A percentile compares a stretch with the other conserved stretches of the same genome.
phyloP scores from a whole-genome alignment of 2,888 invertebrate genomes.

The Adineta ricciae region DNA sequence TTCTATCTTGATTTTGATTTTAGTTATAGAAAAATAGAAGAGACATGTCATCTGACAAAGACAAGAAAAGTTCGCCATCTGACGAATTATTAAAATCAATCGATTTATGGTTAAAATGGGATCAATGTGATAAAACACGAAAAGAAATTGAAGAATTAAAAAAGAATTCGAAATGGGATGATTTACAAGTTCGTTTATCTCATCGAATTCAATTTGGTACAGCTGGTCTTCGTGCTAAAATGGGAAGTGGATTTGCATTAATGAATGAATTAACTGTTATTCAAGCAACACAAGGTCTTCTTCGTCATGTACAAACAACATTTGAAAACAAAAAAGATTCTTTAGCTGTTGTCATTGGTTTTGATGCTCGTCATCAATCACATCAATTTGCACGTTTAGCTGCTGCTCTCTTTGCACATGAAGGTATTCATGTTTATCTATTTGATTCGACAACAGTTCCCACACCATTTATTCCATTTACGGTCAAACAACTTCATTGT shows the following conservation, averaged over 20 bases:
- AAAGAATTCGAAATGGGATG: neutral
- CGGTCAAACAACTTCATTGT: neutral
- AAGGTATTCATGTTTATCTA: neutral
- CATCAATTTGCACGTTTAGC: constrained; percentile 77
- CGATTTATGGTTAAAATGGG: too few relatives aligned
- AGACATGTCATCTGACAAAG: too few relatives aligned
- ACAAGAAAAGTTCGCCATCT: too few relatives aligned
- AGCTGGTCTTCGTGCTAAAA: constrained; percentile 50
- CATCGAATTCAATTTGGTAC: constrained; percentile 31
- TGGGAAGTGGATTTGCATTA: constrained; percentile 57
- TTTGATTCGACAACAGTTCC: neutral
- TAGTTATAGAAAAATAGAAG: too few relatives aligned
- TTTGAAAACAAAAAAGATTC: neutral
- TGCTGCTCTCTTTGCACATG: constrained; percentile 49
- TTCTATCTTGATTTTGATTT: too few relatives aligned
- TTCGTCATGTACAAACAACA: constrained; percentile 22
- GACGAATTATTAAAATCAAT: too few relatives aligned
- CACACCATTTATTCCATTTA: neutral
- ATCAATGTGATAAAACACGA: too few relatives aligned
- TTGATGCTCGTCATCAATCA: constrained; percentile 82
- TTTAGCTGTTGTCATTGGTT: constrained; percentile 72
- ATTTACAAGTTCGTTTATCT: constrained; percentile 23
- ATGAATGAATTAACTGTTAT: constrained; percentile 89
- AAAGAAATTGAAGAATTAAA: too few relatives aligned
- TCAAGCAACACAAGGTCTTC: constrained; percentile 60